Evolutionary conservation across 2,888 invertebrate species (phyloP).

Genomic region (Trissoscelio sp.): DNA sequence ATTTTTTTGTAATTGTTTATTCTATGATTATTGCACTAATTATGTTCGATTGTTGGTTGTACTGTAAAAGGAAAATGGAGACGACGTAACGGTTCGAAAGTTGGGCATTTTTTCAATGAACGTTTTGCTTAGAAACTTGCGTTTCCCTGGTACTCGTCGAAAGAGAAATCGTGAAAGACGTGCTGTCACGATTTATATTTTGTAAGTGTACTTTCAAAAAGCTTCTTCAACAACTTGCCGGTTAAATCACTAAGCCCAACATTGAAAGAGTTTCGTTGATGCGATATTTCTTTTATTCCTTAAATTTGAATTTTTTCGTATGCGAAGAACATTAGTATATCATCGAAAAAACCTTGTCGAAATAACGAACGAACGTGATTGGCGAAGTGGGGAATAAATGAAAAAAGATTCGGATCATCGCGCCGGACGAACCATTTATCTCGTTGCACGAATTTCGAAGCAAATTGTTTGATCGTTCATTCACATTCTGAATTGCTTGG

Average conservation of each 20-base stretch:
- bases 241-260: constrained; percentile 50
- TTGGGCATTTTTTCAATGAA: too few species aligned
- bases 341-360: constrained; percentile 39
- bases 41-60: not conserved
- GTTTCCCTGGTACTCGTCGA: constrained; percentile 60
- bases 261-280: constrained; percentile 51
- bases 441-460: constrained; percentile 52
- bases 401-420: constrained; percentile 35
- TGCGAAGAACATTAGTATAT: constrained; percentile 38
- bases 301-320: constrained; percentile 16
- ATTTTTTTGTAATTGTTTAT: not conserved
- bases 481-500: constrained; percentile 41
- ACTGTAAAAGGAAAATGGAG: constrained; percentile 6
- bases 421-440: constrained; percentile 30
- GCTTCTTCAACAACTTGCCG: constrained; percentile 40
- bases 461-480: constrained; percentile 47
- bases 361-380: constrained; percentile 52
- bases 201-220: constrained; percentile 45
- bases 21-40: not conserved
- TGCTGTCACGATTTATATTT: constrained; percentile 32
- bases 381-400: constrained; percentile 20
- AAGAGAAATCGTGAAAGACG: constrained; percentile 51
- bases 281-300: constrained; percentile 25
- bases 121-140: not conserved
- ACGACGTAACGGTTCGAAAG: constrained; percentile 33